Evolutionary conservation across 2,113 vertebrate genomes (phyloP).

Genomic region (Spea multiplicata): DNA sequence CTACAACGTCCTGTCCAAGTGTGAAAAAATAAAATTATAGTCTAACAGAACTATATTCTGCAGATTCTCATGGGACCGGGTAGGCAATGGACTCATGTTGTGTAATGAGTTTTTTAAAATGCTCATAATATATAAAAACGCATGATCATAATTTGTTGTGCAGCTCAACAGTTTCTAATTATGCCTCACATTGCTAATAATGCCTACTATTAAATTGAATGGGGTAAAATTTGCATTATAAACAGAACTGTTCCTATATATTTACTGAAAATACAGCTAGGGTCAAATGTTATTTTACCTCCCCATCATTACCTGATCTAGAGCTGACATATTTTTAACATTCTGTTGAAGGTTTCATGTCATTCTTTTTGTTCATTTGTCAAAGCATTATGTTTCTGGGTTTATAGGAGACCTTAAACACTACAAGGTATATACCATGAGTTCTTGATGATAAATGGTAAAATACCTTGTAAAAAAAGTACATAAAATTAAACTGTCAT

Average conservation of each 20-base stretch:
- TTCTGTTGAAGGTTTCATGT: neutral
- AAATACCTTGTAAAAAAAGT: neutral
- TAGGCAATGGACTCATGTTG: too few species aligned
- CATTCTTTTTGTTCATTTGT: conserved; percentile 1
- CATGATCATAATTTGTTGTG: too few species aligned
- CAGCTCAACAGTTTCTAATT: too few species aligned
- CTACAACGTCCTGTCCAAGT: too few species aligned
- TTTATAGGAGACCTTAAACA: conserved; percentile 10
- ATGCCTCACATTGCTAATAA: too few species aligned
- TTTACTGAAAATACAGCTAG: neutral
- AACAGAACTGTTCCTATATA: neutral
- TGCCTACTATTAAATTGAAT: too few species aligned
- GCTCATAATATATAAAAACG: too few species aligned
- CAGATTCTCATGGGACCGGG: too few species aligned
- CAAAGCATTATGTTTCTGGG: neutral
- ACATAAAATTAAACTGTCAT: neutral
- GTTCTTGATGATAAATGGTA: neutral
- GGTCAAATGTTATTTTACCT: neutral
- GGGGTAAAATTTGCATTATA: too few species aligned
- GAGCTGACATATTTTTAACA: neutral
- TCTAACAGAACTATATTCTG: too few species aligned
- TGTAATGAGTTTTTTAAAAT: too few species aligned
- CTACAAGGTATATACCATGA: neutral
- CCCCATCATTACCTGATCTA: conserved; percentile 20
- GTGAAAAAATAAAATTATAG: too few species aligned